A percentile compares a stretch with the other conserved stretches of the same genome.
Evolutionary conservation across 2,797 vertebrate genomes (phyloP).

Genomic region (Phylloscopus collybita): DNA sequence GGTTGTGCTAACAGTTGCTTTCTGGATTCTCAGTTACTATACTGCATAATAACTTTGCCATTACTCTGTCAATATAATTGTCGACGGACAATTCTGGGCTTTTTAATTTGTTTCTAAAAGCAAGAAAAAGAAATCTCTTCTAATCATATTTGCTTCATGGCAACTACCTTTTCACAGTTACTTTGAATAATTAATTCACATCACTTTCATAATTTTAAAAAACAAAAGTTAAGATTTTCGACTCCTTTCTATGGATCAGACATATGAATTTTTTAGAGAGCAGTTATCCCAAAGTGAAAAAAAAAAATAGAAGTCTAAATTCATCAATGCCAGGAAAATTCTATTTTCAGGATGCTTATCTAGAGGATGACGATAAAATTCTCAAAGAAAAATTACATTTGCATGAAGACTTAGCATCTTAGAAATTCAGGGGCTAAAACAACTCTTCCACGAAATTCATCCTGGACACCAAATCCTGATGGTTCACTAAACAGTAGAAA

Average conservation of each 20-base stretch:
- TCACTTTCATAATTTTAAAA: background rate
- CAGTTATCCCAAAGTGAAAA: background rate
- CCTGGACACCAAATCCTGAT: background rate
- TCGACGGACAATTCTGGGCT: rapidly evolving
- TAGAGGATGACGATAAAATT: background rate
- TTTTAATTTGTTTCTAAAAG: background rate
- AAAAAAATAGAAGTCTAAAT: background rate
- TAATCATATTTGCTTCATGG: background rate
- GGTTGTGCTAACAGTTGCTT: background rate
- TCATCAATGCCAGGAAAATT: background rate
- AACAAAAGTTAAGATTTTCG: background rate
- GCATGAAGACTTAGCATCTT: background rate
- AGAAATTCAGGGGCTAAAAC: background rate
- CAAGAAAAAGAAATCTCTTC: background rate
- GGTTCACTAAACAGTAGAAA: background rate
- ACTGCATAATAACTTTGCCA: background rate
- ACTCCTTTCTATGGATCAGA: background rate
- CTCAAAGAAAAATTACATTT: background rate
- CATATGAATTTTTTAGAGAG: background rate
- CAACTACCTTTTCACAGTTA: background rate
- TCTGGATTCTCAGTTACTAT: background rate
- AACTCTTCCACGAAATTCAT: background rate
- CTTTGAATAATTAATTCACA: background rate
- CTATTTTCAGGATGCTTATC: background rate
- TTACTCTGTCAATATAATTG: background rate